Conservation (phyloP, 1,140 invertebrate species). For the Monomorium pharaonis region DNA sequence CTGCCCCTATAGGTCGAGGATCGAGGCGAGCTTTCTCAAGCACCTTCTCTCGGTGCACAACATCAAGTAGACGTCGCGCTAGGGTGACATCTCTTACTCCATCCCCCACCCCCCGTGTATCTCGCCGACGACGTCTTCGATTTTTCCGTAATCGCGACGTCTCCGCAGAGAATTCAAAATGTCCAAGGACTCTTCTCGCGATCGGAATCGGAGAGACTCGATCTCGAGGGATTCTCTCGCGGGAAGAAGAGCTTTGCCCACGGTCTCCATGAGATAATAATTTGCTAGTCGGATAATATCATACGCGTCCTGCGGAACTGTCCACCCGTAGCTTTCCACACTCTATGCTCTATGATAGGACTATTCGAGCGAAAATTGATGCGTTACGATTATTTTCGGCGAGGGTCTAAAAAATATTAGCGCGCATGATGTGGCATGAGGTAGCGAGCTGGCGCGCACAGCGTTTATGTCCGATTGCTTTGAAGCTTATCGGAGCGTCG, state of each 20-base stretch:
- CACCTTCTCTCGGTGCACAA: slow-evolving; percentile 84
- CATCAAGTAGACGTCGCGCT: slow-evolving; percentile 79
- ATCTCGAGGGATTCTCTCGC: neutral
- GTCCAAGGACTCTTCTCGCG: neutral
- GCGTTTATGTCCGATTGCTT: slow-evolving; percentile 34
- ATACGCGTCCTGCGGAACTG: neutral
- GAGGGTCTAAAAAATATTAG: neutral
- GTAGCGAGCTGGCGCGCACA: neutral
- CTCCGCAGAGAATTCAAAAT: neutral
- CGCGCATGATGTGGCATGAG: neutral
- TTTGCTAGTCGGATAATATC: slow-evolving; percentile 30
- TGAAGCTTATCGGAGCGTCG: slow-evolving; percentile 11
- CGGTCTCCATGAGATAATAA: neutral
- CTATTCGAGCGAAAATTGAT: neutral
- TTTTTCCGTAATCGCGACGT: slow-evolving; percentile 6
- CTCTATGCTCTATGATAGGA: slow-evolving; percentile 15
- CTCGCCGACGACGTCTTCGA: slow-evolving; percentile 14
- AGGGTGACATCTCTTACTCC: too few relatives aligned
- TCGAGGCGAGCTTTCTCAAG: slow-evolving; percentile 84
- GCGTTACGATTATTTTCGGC: neutral
- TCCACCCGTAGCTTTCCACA: neutral
- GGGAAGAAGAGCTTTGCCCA: neutral
- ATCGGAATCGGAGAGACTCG: too few relatives aligned
- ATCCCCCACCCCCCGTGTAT: neutral
- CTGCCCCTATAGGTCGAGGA: slow-evolving; percentile 85